These are phyloP conservation scores for Leistus spinibarbis DNA, from an alignment of 2,888 invertebrate species.

Conservation along the genomic window DNA sequence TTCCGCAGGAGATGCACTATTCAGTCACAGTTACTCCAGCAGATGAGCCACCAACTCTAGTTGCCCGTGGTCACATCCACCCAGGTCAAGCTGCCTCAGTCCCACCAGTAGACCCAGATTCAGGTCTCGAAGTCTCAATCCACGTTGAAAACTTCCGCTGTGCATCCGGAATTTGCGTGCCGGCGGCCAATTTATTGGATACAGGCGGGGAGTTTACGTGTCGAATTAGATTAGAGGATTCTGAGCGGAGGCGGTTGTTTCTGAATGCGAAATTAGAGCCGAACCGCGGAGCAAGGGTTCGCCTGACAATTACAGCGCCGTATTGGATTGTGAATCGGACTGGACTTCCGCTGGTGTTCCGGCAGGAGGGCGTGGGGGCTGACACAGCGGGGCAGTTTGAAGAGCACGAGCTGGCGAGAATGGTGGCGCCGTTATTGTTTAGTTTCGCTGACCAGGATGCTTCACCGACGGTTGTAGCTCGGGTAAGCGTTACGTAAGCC, in stretches of 20 bases:
- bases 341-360: slow-evolving; percentile 93
- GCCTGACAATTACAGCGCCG: slow-evolving; percentile 80
- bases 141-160: slow-evolving; percentile 80
- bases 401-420: slow-evolving; percentile 93
- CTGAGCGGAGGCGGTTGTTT: slow-evolving; percentile 72
- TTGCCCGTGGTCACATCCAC: not conserved
- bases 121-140: slow-evolving; percentile 70
- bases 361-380: slow-evolving; percentile 80
- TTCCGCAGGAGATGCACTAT: slow-evolving; percentile 77
- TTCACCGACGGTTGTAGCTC: slow-evolving; percentile 73
- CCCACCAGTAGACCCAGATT: slow-evolving; percentile 55
- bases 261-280: slow-evolving; percentile 64
- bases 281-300: slow-evolving; percentile 39
- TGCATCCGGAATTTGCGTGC: slow-evolving; percentile 63
- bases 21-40: slow-evolving; percentile 49
- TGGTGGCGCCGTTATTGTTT: slow-evolving; percentile 91
- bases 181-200: not conserved
- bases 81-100: slow-evolving; percentile 45
- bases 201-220: slow-evolving; percentile 47
- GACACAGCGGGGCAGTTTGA: slow-evolving; percentile 90
- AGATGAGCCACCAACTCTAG: slow-evolving; percentile 51
- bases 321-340: slow-evolving; percentile 97
- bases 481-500: slow-evolving; percentile 73
- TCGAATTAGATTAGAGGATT: slow-evolving; percentile 75
- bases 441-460: slow-evolving; percentile 91